Conservation (phyloP, 2,888 invertebrate genomes). For the Cryptus armator region DNA sequence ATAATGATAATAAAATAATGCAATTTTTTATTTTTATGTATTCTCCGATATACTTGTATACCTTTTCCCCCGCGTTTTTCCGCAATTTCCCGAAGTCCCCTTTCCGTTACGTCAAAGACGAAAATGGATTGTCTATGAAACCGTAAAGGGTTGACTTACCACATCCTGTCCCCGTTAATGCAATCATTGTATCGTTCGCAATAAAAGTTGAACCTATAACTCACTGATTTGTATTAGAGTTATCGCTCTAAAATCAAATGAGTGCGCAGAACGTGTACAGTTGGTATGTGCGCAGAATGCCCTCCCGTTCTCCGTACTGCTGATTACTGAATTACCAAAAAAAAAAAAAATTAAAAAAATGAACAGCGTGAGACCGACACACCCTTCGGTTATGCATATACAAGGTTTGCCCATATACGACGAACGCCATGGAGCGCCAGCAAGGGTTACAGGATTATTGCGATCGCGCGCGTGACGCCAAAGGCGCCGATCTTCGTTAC, state of each 20-base stretch:
- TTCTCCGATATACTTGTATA: no score
- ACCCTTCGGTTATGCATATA: slow-evolving; percentile 60
- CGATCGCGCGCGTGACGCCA: slow-evolving; percentile 60
- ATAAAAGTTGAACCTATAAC: not conserved
- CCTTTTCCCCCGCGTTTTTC: no score
- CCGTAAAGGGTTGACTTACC: no score
- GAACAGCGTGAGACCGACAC: slow-evolving; percentile 70
- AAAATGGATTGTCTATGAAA: no score
- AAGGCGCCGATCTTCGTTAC: slow-evolving; percentile 69
- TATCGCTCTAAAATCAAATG: slow-evolving; percentile 13
- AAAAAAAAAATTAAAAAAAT: slow-evolving; percentile 1
- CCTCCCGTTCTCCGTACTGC: slow-evolving; percentile 27
- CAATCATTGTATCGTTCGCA: not conserved
- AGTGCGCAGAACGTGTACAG: slow-evolving; percentile 22
- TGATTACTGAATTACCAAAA: slow-evolving; percentile 28
- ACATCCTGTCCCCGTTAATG: no score
- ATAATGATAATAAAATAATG: no score
- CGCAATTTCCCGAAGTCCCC: no score
- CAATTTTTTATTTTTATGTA: no score
- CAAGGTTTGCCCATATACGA: slow-evolving; percentile 53
- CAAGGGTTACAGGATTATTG: slow-evolving; percentile 55
- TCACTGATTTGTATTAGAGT: not conserved
- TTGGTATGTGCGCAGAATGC: slow-evolving; percentile 15
- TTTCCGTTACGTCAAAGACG: no score
- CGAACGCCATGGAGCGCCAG: slow-evolving; percentile 20